Evolutionary conservation across 64 coral and sea anemone species (phyloP).

Genomic region (Hydrozoanthus tunicans): DNA sequence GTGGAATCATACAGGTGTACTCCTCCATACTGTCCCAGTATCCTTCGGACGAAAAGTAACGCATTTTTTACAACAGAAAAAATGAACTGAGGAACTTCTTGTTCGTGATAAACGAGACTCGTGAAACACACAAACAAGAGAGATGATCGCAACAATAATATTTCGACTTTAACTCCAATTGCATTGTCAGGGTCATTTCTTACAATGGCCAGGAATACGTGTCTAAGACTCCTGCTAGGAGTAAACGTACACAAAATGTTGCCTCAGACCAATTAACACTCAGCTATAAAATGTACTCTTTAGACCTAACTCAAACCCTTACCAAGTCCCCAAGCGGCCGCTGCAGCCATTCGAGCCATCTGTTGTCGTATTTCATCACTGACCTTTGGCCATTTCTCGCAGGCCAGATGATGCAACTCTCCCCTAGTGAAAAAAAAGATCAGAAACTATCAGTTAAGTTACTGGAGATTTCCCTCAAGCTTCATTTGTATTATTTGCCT

Average conservation of each 20-base stretch:
- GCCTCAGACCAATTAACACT: neutral
- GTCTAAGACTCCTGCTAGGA: too few relatives aligned
- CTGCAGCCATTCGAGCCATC: conserved; percentile 98
- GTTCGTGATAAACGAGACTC: neutral
- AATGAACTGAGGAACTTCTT: too few relatives aligned
- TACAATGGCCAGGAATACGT: neutral
- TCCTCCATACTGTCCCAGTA: conserved; percentile 99
- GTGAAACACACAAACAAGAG: too few relatives aligned
- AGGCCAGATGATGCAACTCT: conserved; percentile 92
- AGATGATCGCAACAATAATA: neutral
- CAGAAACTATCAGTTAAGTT: neutral
- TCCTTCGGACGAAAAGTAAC: conserved; percentile 8
- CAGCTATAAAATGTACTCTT: neutral
- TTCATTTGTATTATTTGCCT: too few relatives aligned
- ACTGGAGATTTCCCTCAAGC: neutral
- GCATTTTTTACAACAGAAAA: neutral
- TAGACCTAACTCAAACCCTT: neutral
- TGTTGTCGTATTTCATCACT: conserved; percentile 90
- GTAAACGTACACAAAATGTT: too few relatives aligned
- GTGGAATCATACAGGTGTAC: conserved; percentile 96
- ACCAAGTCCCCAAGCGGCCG: conserved; percentile 96
- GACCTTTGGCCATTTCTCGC: conserved; percentile 94
- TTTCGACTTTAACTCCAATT: too few relatives aligned
- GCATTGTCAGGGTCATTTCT: neutral
- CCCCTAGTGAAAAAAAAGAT: conserved; percentile 56